phyloP scores from a whole-genome alignment of 2,113 vertebrate species.

The Sorex araneus region DNA sequence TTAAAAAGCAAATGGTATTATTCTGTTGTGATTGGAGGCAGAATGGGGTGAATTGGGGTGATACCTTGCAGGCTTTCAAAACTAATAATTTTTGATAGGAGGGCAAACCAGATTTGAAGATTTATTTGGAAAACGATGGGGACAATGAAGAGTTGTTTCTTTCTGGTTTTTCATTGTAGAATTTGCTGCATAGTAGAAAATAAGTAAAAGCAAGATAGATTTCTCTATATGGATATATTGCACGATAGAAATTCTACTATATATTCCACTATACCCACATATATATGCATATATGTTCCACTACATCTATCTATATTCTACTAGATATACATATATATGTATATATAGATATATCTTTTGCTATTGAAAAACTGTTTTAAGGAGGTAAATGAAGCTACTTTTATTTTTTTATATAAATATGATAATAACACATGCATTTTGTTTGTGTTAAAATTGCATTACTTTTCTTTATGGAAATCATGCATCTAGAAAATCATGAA shows the following conservation, averaged over 20 bases:
- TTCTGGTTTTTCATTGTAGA: constrained; percentile 64
- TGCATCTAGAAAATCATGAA: not conserved
- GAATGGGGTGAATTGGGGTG: constrained; percentile 63
- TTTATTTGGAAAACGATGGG: constrained; percentile 54
- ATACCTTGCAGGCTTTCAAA: constrained; percentile 61
- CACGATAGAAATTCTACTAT: not conserved
- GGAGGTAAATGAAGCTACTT: constrained; percentile 8
- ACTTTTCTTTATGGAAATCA: constrained; percentile 27
- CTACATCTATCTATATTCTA: no score
- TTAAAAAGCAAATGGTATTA: constrained; percentile 63
- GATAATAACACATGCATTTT: constrained; percentile 11
- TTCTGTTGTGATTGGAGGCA: constrained; percentile 63
- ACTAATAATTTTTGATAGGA: constrained; percentile 56
- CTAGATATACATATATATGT: not conserved
- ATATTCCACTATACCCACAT: no score
- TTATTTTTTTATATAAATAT: constrained; percentile 25
- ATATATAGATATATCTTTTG: constrained; percentile 58
- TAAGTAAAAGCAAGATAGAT: constrained; percentile 55
- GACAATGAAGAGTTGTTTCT: constrained; percentile 66
- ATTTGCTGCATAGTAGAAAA: constrained; percentile 71
- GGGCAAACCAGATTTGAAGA: constrained; percentile 40
- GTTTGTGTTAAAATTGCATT: constrained; percentile 46
- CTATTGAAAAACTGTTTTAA: constrained; percentile 53
- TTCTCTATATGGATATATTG: constrained; percentile 64
- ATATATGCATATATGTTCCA: no score